Evolutionary conservation across 2,888 invertebrate genomes (phyloP).

Genomic region (Phrixothrix hirtus): DNA sequence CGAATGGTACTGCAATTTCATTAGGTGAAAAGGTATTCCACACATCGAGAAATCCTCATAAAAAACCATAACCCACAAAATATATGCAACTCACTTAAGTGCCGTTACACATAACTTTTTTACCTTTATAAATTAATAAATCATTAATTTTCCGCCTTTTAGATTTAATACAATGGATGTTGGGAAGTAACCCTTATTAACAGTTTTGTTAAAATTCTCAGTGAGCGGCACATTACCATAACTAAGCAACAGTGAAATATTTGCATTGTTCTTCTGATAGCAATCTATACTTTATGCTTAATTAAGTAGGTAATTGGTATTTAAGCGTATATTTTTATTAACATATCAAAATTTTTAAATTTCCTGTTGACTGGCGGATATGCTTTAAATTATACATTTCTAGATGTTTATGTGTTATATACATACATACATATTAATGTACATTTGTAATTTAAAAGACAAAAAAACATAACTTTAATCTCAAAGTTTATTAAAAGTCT

Average conservation of each 20-base stretch:
- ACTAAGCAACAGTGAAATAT: conserved; percentile 54
- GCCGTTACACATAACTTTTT: conserved; percentile 29
- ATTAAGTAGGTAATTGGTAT: conserved; percentile 51
- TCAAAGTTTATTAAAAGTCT: no score
- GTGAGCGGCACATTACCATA: conserved; percentile 46
- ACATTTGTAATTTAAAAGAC: no score
- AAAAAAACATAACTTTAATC: no score
- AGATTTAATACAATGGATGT: conserved; percentile 40
- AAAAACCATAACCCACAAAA: conserved; percentile 29
- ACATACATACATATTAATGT: no score
- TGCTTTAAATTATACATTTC: no score
- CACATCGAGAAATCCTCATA: no score
- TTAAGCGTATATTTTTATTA: conserved; percentile 38
- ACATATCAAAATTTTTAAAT: no score
- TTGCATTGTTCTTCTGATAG: conserved; percentile 51
- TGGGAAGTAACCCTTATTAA: conserved; percentile 33
- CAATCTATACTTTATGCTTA: conserved; percentile 47
- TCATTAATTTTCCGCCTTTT: conserved; percentile 50
- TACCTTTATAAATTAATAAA: conserved; percentile 42
- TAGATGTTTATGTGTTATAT: no score
- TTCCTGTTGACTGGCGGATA: no score
- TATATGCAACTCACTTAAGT: conserved; percentile 22
- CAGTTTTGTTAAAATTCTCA: conserved; percentile 22
- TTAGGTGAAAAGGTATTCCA: no score
- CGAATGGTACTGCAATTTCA: no score